Evolutionary conservation across 2,113 vertebrate species (phyloP), one percentile per base, ranked within the genome.

Genomic region (Brachypteracias leptosomus): DNA sequence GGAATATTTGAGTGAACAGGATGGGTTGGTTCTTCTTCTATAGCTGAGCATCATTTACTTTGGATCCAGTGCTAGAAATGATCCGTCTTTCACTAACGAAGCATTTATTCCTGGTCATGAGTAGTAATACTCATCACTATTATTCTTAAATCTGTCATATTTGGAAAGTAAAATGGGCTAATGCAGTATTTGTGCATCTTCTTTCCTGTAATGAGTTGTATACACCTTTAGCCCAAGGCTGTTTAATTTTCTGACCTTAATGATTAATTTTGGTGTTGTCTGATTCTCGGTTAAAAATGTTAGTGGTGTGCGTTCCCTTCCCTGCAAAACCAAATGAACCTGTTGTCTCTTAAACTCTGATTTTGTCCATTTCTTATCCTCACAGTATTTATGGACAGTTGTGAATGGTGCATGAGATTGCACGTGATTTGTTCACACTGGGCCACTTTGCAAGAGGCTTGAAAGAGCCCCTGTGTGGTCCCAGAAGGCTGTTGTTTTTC

Each of bases 1-100:
- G 25, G 12, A 6, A 2, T 7, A 3, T 36, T 44, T 6, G 11
- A 18, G 33, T 33, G 51, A 16, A 7, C 0, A 9, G 47, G 21
- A 20, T 35, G 2, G 36, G n/a, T 6, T 55, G 46, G 15, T 15
- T 40, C 54, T 42, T 38, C 18, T 70, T 13, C 22, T 21, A 2
- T 22, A 44, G 40, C 80, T 44, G 77, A 54, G 16, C 21, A 1
- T 20, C 33, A 4, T 33, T 74, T 20, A 9, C 26, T 90, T 42
- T 16, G 51, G 38, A 33, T 71, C 31, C 22, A 8, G 49, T n/a
- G 61, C 21, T 57, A 16, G 57, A 26, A 49, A 24, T 21, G 51
- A 35, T 36, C 65, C 8, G 0, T 26, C 28, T 42, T 59, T 51
- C 63, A 18, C 67, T 51, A 26, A 12, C 24, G 3, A 35, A n/a